phyloP scores from a whole-genome alignment of 2,113 vertebrate genomes.

The Fulica atra region DNA sequence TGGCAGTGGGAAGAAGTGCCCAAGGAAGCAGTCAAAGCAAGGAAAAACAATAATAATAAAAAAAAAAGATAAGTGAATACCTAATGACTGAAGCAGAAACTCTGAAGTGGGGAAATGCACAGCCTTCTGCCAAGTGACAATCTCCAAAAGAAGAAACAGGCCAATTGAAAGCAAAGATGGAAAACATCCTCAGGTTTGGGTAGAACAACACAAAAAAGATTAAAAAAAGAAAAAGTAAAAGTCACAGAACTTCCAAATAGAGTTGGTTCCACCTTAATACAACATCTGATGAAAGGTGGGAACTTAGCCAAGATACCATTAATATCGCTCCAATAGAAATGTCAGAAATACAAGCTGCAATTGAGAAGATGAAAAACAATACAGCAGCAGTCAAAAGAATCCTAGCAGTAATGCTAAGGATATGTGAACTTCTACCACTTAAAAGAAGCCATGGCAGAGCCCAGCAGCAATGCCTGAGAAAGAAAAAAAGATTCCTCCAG shows the following conservation, averaged over 20 bases:
- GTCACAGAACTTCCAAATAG: background rate
- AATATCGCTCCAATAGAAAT: background rate
- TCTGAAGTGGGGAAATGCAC: background rate
- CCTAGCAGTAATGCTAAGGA: background rate
- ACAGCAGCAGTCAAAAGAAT: background rate
- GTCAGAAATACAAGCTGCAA: background rate
- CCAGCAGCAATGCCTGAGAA: background rate
- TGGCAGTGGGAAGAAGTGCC: background rate
- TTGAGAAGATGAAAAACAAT: background rate
- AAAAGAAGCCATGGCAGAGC: background rate
- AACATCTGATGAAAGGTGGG: background rate
- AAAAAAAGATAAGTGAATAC: background rate
- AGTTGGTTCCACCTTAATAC: background rate
- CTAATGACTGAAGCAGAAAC: background rate
- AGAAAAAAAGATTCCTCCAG: background rate
- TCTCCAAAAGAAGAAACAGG: background rate
- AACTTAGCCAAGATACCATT: background rate
- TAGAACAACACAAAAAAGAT: background rate
- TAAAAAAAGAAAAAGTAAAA: background rate
- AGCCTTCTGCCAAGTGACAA: background rate
- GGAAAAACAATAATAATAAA: background rate
- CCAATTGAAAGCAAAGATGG: background rate
- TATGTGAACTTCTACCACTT: background rate
- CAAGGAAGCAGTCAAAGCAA: background rate
- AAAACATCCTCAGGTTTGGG: background rate